phyloP scores from a whole-genome alignment of 2,888 invertebrate genomes.

The Phengaris arion region DNA sequence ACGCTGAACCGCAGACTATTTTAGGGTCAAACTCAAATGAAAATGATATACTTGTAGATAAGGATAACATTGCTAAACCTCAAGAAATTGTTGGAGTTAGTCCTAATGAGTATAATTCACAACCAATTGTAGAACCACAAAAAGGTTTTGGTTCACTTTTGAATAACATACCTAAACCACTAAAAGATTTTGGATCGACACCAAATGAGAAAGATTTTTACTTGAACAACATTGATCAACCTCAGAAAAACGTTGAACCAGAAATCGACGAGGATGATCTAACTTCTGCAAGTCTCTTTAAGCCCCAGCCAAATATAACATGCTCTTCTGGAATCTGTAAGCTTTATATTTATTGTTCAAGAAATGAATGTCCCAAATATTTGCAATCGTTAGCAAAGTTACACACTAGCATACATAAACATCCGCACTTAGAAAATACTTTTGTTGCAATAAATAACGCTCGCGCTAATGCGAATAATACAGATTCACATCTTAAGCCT shows the following conservation, averaged over 20 bases:
- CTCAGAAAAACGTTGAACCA: background rate
- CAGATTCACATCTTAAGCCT: background rate
- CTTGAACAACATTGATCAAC: background rate
- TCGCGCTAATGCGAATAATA: background rate
- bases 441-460: background rate
- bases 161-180: background rate
- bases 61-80: background rate
- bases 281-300: background rate
- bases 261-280: background rate
- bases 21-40: background rate
- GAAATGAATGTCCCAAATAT: conserved; percentile 10
- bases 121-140: background rate
- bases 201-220: background rate
- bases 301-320: background rate
- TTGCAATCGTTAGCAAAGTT: background rate
- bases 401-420: background rate
- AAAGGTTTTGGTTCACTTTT: background rate
- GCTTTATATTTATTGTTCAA: conserved; percentile 7
- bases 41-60: background rate
- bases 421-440: background rate
- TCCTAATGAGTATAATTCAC: background rate
- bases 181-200: background rate
- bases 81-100: background rate
- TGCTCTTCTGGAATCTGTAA: conserved; percentile 9
- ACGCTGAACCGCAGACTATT: background rate